These are phyloP conservation scores for Pitangus sulphuratus DNA, from an alignment of 2,797 vertebrate genomes.

Conservation along the genomic window DNA sequence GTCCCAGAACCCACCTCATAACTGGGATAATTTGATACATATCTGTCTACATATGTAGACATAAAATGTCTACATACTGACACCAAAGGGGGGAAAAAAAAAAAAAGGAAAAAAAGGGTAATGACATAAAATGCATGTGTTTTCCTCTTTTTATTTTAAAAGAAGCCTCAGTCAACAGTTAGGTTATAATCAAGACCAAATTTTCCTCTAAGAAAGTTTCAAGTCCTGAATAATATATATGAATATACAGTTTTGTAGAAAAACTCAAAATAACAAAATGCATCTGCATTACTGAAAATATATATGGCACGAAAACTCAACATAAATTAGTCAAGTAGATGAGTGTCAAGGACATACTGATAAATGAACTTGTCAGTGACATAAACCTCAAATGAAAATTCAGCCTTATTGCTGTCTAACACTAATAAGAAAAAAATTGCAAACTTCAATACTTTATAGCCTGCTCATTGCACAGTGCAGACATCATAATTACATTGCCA, in stretches of 20 bases:
- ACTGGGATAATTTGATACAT: neutral
- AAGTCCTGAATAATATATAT: neutral
- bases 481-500: neutral
- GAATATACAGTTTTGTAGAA: neutral
- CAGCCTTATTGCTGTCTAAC: neutral
- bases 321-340: neutral
- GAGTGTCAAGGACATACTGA: neutral
- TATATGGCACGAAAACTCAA: neutral
- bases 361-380: neutral
- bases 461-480: neutral
- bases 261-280: neutral
- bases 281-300: neutral
- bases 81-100: neutral
- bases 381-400: neutral
- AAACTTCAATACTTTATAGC: neutral
- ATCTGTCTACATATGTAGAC: neutral
- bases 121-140: neutral
- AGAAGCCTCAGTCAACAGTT: neutral
- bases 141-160: neutral
- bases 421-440: neutral
- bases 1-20: neutral
- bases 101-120: accelerated
- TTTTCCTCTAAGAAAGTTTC: neutral
- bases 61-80: neutral
- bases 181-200: neutral